Evolutionary conservation across 2,113 vertebrate genomes (phyloP), one percentile per base, ranked within the genome.

Genomic region (Carassius gibelio): DNA sequence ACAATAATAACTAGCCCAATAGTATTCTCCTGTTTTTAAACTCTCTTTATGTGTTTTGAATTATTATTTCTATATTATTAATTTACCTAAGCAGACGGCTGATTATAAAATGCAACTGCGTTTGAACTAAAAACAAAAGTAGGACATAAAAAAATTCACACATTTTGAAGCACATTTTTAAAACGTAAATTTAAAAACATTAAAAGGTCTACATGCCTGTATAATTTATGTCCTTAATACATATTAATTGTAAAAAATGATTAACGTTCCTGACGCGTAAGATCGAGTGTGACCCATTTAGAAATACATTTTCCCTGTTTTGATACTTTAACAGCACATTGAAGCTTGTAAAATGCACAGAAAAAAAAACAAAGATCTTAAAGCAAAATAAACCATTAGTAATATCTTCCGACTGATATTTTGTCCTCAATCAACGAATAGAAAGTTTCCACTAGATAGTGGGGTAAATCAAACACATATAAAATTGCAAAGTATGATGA

Each of bases 401-500:
- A 19, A 69, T 42, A 64, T 26, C 26, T 26, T 26, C 26, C 26
- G 26, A 26, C 26, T 26, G 26, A 26, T 26, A 26, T 26, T 26
- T 26, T 26, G 26, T 26, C 26, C 26, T 26, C 26, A 26, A 26
- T 26, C 26, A 26, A 26, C 26, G 26, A 26, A 26, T 26, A 61
- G 36, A 62, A 42, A n/a, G 48, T 80, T 55, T 19, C 7, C 23
- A 57, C 21, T 17, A 74, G n/a, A 71, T 30, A 68, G 74, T 62
- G 21, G 59, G 78, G 75, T 42, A 38, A 83, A 59, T 57, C 10
- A 68, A 84, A 30, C 64, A 45, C 50, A 84, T 50, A 34, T 61
- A 23, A 50, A 78, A 72, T 82, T 69, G 71, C 38, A 84, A 61
- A 85, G 10, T 55, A 74, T 45, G 13, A 76, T 57, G 26, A 64